Evolutionary conservation across 2,797 vertebrate species (phyloP).

Genomic region (Melanotaenia parkinsoni): DNA sequence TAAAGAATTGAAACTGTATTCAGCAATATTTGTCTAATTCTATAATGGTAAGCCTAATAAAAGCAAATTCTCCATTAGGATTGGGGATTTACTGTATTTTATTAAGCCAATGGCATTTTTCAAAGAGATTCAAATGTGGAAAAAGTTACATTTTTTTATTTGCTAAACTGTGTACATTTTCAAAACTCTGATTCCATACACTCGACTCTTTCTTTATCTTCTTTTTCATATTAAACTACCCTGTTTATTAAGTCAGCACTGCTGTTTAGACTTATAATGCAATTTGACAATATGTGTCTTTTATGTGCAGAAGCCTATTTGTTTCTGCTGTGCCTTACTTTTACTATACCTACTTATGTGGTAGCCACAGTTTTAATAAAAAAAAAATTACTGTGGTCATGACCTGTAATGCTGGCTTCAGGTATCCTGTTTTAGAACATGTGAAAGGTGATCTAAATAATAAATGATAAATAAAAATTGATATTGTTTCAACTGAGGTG

Average conservation of each 20-base stretch:
- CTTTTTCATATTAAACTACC: not conserved
- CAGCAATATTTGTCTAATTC: slow-evolving; percentile 26
- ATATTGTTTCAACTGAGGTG: not conserved
- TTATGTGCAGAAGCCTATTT: not conserved
- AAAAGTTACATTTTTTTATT: slow-evolving; percentile 25
- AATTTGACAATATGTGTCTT: slow-evolving; percentile 6
- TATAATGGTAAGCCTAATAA: slow-evolving; percentile 33
- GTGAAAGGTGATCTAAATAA: not conserved
- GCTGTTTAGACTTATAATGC: not conserved
- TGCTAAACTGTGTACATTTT: slow-evolving; percentile 9
- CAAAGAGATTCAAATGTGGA: slow-evolving; percentile 17
- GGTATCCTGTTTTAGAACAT: not conserved
- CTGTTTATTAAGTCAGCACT: slow-evolving; percentile 7
- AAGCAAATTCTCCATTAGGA: slow-evolving; percentile 34
- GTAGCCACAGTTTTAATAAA: slow-evolving; percentile 21
- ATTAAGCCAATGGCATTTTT: slow-evolving; percentile 22
- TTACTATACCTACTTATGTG: slow-evolving; percentile 17
- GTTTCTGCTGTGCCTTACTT: not conserved
- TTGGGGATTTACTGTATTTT: slow-evolving; percentile 38
- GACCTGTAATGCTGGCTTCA: slow-evolving; percentile 30
- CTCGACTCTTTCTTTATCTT: not conserved
- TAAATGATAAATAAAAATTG: not conserved
- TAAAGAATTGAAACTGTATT: slow-evolving; percentile 8
- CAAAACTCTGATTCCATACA: not conserved
- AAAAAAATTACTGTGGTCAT: not conserved